Base-by-base conservation (phyloP, 2,113 vertebrate genomes). In the Elgaria multicarinata region DNA sequence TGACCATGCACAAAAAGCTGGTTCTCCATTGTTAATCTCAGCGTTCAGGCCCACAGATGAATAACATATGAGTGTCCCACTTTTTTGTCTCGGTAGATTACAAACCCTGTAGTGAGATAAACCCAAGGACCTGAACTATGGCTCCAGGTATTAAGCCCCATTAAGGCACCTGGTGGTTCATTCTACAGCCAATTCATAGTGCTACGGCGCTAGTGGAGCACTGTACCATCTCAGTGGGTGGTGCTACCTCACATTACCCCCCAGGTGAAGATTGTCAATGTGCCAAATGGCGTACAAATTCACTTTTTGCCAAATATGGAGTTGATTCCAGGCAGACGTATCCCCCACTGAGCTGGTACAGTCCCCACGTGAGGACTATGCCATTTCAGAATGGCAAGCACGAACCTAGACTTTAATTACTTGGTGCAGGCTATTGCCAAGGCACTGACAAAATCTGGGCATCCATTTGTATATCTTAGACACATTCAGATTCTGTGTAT, bases 401-500 rank as follows among this genome's bases (percentile, higher is more conserved):
- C 9, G 14, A 88, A 87, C n/a, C 55, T 87, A 90, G 75, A 50
- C 78, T 53, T 93, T 85, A 69, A 84, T 74, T 87, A 69, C 50
- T 94, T 88, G 85, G 53, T 46, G 64, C 62, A 67, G 39, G 62
- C 31, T 28, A 10, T 3, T 22, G 53, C 22, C 79, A 39, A 20
- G 7, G 3, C 22, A 31, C 5, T 44, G 14, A 8, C 3, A 44
- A 33, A 53, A 53, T 18, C 36, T 53, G 18, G 9, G 9, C 18
- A 46, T 26, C 69, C 10, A 12, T 14, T 86, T 91, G 66, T 91
- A 0, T 72, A 42, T 89, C 2, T 0, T 93, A 75, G 76, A 39
- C 89, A 86, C 74, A 36, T 5, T 13, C 81, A 84, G 31, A 71
- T 76, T 74, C 58, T 90, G 89, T 87, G 6, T 92, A 75, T 92